These are phyloP conservation scores for Passer montanus DNA, from an alignment of 2,113 vertebrate genomes.

Conservation along the genomic window DNA sequence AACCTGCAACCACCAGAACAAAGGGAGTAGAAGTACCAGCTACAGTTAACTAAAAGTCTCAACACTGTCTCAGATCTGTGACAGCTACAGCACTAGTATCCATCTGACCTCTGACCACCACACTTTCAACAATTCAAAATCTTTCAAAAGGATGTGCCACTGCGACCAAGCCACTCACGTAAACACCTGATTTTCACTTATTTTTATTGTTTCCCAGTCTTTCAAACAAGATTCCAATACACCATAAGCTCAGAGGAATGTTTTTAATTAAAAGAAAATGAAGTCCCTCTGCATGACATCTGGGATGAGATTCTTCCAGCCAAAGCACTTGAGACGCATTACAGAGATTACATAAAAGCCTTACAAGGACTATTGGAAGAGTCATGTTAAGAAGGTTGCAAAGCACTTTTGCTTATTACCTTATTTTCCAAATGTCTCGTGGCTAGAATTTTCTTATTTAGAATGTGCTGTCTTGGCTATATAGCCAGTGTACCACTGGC, in stretches of 20 bases:
- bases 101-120: conserved; percentile 46
- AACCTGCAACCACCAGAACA: conserved; percentile 70
- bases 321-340: neutral
- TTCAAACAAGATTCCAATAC: neutral
- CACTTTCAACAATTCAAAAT: neutral
- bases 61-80: conserved; percentile 13
- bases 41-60: conserved; percentile 57
- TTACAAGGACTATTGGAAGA: neutral
- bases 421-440: neutral
- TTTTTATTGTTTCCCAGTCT: neutral
- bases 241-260: neutral
- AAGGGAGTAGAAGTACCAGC: conserved; percentile 54
- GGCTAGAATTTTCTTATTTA: neutral
- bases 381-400: neutral
- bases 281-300: neutral
- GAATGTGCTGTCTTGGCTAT: neutral
- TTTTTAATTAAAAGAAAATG: neutral
- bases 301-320: neutral
- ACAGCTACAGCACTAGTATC: conserved; percentile 46
- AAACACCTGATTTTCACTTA: neutral
- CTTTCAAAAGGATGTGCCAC: conserved; percentile 64
- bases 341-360: neutral
- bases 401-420: neutral
- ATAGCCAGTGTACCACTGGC: neutral
- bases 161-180: neutral